Conservation (phyloP, 2,888 invertebrate genomes). For the Agrilus biguttatus region DNA sequence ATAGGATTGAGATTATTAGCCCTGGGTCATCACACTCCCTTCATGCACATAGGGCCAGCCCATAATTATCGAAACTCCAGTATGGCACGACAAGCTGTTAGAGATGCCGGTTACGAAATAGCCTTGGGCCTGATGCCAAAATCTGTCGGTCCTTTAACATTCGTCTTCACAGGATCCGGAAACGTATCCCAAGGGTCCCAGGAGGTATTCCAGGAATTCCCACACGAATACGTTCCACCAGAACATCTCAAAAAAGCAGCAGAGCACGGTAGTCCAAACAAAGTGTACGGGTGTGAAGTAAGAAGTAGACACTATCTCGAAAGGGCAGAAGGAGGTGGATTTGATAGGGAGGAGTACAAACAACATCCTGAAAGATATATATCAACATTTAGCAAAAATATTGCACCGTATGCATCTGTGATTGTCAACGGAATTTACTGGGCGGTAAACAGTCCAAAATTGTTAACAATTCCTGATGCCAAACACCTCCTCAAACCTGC, state of each 20-base stretch:
- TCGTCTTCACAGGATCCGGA: conserved; percentile 96
- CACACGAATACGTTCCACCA: conserved; percentile 94
- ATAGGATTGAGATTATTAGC: conserved; percentile 86
- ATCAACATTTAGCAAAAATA: conserved; percentile 90
- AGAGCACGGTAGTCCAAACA: conserved; percentile 90
- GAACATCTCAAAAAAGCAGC: conserved; percentile 90
- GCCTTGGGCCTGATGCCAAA: conserved; percentile 88
- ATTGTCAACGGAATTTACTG: conserved; percentile 98
- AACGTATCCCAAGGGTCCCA: conserved; percentile 88
- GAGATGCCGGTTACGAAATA: conserved; percentile 99
- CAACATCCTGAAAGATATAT: conserved; percentile 87
- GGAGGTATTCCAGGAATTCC: conserved; percentile 91
- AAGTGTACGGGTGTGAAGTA: conserved; percentile 93
- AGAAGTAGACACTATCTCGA: conserved; percentile 87
- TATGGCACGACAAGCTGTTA: conserved; percentile 92
- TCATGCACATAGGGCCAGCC: conserved; percentile 98
- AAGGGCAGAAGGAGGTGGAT: conserved; percentile 83
- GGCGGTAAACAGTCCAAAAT: conserved; percentile 92
- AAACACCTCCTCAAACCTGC: conserved; percentile 82
- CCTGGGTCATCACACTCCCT: conserved; percentile 96
- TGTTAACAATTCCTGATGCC: conserved; percentile 95
- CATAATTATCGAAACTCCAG: conserved; percentile 97
- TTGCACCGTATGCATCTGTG: conserved; percentile 94
- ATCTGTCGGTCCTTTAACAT: conserved; percentile 92
- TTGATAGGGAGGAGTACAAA: conserved; percentile 77